Percentiles rank a stretch among this genome's conserved stretches.
Evolutionary conservation across 2,797 vertebrate species (phyloP).

Genomic region (Neomorphus geoffroyi): DNA sequence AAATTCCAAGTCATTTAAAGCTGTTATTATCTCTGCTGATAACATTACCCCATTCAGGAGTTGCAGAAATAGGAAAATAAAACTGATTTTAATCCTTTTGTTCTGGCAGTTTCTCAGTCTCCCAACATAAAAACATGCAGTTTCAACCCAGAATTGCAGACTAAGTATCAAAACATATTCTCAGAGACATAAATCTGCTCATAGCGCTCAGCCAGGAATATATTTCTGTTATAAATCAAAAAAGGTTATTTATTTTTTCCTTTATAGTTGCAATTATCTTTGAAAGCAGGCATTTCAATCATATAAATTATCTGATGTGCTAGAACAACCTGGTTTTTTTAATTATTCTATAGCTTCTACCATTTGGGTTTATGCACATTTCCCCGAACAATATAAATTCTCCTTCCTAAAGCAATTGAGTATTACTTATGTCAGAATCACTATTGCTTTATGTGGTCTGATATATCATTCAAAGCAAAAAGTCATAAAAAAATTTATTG

Average conservation of each 20-base stretch:
- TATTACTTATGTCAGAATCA: slow-evolving; percentile 1
- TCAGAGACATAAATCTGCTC: not conserved
- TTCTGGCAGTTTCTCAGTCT: slow-evolving; percentile 33
- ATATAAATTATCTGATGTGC: not conserved
- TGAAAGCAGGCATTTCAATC: slow-evolving; percentile 13
- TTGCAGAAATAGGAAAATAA: slow-evolving; percentile 53
- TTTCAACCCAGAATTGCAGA: not conserved
- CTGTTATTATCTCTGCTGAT: slow-evolving; percentile 64
- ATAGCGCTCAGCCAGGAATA: not conserved
- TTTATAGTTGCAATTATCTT: not conserved
- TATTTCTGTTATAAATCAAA: not conserved
- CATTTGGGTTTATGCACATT: not conserved
- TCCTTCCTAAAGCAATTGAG: not conserved
- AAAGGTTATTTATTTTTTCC: not conserved
- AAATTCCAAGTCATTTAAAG: slow-evolving; percentile 66
- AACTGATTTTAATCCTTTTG: slow-evolving; percentile 48
- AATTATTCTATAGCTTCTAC: slow-evolving; percentile 12
- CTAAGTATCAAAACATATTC: not conserved
- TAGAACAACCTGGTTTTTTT: not conserved
- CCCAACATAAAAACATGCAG: not conserved
- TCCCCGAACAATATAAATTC: slow-evolving; percentile 1
- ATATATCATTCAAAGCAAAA: slow-evolving; percentile 4
- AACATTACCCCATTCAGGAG: not conserved
- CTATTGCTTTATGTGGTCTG: not conserved
- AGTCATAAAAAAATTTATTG: not conserved